Base-by-base conservation (phyloP, 2,113 vertebrate genomes). In the Copsychus sechellarum region DNA sequence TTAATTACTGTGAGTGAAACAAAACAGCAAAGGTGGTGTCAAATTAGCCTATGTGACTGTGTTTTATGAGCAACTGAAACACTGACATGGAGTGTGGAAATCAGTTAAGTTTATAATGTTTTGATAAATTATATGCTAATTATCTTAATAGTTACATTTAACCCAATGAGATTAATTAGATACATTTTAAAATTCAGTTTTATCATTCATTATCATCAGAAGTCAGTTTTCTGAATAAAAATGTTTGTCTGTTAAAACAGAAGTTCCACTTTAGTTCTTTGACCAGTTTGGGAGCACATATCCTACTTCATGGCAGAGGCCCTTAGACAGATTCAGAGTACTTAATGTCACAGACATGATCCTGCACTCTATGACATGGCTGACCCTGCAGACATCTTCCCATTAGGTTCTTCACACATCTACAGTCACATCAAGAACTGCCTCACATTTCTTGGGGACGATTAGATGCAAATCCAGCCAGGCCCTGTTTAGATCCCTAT, bases 1-100 rank as follows among this genome's bases (percentile, higher is more conserved):
- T 95, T 97, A 96, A 96, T 95, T 92, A 84, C 38, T 72, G 14
- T 12, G 36, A 72, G 23, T 48, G 54, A 90, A 83, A 86, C 57
- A 60, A 78, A 88, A n/a, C 57, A 88, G 48, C 40, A 84, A 87
- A 76, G 19, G 34, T 51, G 23, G 13, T 82, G 38, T 86, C 76
- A 92, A 81, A 81, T 86, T 86, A 76, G 36, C 54, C 26, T 47
- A 42, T 86, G 89, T 94, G 64, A 15, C 56, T 69, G 31, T 54
- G 56, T 56, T 65, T 85, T 69, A 34, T 16, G 25, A 85, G 58
- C 65, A 72, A 38, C 60, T 25, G 72, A 78, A 93, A 73, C 21
- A 51, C 16, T 53, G 67, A 69, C 45, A 42, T 0, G 12, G 40
- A 51, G 10, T 65, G 56, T 54, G 45, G 58, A 88, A 94, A 96